These are phyloP conservation scores for Globia sparganii DNA, from an alignment of 2,888 invertebrate genomes.

Conservation along the genomic window DNA sequence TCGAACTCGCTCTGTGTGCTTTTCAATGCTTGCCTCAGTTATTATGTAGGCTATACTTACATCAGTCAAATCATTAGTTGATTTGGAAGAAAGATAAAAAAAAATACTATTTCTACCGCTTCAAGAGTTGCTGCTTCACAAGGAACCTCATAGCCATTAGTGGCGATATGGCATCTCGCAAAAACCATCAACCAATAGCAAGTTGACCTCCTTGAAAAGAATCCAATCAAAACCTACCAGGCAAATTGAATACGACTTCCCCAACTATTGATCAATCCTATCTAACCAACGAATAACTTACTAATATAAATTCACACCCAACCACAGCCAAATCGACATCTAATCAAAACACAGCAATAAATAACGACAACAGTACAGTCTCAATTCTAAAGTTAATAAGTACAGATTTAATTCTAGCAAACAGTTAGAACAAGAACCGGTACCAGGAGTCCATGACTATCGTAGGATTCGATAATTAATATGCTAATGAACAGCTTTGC, in stretches of 20 bases:
- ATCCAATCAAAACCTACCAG: slow-evolving; percentile 7
- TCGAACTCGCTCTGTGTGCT: neutral
- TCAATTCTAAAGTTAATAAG: slow-evolving; percentile 63
- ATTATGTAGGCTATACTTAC: too few species aligned
- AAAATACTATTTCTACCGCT: neutral
- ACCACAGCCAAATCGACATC: slow-evolving; percentile 48
- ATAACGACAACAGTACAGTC: slow-evolving; percentile 57
- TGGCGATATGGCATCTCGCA: neutral
- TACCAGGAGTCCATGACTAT: slow-evolving; percentile 71
- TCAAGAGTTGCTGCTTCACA: neutral
- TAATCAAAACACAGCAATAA: slow-evolving; percentile 62
- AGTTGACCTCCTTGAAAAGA: slow-evolving; percentile 4
- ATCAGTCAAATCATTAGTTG: neutral
- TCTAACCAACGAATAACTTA: slow-evolving; percentile 33
- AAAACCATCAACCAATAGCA: neutral
- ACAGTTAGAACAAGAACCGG: slow-evolving; percentile 71
- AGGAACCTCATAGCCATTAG: neutral
- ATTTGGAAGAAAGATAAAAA: neutral
- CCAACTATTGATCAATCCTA: slow-evolving; percentile 45
- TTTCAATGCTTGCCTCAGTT: neutral
- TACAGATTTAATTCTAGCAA: slow-evolving; percentile 52
- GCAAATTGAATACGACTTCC: slow-evolving; percentile 30
- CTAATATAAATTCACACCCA: slow-evolving; percentile 46
- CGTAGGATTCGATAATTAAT: slow-evolving; percentile 85
- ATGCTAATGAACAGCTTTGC: slow-evolving; percentile 85